Evolutionary conservation across 2,797 vertebrate species (phyloP), one percentile per base, ranked within the genome.

Genomic region (Schizopygopsis malacanthus): DNA sequence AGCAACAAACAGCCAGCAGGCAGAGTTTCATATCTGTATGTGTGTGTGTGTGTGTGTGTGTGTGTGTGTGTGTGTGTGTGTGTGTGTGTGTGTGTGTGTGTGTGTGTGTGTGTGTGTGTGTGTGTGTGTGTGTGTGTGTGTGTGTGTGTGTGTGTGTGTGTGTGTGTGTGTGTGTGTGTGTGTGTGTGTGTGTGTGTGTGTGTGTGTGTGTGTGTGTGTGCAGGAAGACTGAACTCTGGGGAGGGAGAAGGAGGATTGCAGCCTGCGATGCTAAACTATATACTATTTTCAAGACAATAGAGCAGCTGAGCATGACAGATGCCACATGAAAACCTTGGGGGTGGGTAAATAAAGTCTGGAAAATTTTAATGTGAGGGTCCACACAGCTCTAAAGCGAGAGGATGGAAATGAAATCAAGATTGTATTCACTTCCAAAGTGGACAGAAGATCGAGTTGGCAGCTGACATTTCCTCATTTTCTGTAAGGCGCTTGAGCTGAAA

Each of bases 1-100:
- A 88, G 86, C 82, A 88, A 87, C 86, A 88, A 91, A 91, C 87
- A 90, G 86, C 91, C 89, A 81, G 82, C 71, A 88, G 91, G 86
- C 79, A 79, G 79, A 81, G 69, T 20, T 82, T 39, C 50, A 33
- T 28, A 8, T 61, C 22, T 61, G 10, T 61, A 22, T n/a, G 28
- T 67, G 56, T 33, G 33, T 33, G 33, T 33, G 33, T 2, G 33
- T 33, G 33, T 33, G 33, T 33, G 33, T 33, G 33, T 33, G 33
- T 33, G 33, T 33, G 33, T 33, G 33, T 33, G 33, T 33, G 33
- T 33, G 33, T 33, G 33, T 33, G 33, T 33, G 33, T 33, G 33
- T 33, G 33, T 2, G 33, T 33, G 33, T 39, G 81, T 70, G 83
- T 20, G 73, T 39, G 81, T 79, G 83, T 33, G 33, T 33, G 33